Evolutionary conservation across 2,888 invertebrate genomes (phyloP).

Genomic region (Atethmia centrago): DNA sequence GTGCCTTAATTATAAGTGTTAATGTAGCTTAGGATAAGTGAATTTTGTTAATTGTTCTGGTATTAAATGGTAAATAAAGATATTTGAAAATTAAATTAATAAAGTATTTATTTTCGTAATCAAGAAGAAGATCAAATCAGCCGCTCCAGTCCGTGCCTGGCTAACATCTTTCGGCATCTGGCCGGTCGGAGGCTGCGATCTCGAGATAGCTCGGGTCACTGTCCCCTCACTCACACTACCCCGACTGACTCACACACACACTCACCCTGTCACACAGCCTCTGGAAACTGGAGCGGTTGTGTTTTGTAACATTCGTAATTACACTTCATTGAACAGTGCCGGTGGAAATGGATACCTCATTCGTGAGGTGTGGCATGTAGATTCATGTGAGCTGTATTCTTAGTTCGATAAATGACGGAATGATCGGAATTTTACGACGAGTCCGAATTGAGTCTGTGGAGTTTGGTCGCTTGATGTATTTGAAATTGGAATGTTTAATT

Average conservation of each 20-base stretch:
- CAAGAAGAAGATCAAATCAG: slow-evolving; percentile 11
- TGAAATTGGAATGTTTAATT: slow-evolving; percentile 48
- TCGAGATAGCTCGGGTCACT: slow-evolving; percentile 88
- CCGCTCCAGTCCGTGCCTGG: slow-evolving; percentile 78
- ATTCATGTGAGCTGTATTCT: slow-evolving; percentile 58
- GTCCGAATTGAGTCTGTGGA: slow-evolving; percentile 22
- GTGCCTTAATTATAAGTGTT: not conserved
- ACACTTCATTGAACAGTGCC: slow-evolving; percentile 74
- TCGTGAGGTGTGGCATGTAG: slow-evolving; percentile 61
- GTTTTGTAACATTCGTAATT: slow-evolving; percentile 79
- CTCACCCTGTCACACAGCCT: slow-evolving; percentile 59
- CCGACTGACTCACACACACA: slow-evolving; percentile 62
- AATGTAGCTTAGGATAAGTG: no score
- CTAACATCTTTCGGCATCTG: slow-evolving; percentile 89
- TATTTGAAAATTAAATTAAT: not conserved
- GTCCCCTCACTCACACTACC: slow-evolving; percentile 81
- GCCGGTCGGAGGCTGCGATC: slow-evolving; percentile 90
- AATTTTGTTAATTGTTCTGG: no score
- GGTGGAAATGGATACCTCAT: slow-evolving; percentile 68
- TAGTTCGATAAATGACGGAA: slow-evolving; percentile 49
- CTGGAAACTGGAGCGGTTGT: slow-evolving; percentile 75
- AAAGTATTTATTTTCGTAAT: not conserved
- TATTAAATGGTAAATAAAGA: no score
- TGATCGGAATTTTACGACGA: slow-evolving; percentile 49
- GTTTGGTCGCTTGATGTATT: slow-evolving; percentile 25